Base-by-base conservation (phyloP, 2,888 invertebrate genomes). In the Salticus scenicus region DNA sequence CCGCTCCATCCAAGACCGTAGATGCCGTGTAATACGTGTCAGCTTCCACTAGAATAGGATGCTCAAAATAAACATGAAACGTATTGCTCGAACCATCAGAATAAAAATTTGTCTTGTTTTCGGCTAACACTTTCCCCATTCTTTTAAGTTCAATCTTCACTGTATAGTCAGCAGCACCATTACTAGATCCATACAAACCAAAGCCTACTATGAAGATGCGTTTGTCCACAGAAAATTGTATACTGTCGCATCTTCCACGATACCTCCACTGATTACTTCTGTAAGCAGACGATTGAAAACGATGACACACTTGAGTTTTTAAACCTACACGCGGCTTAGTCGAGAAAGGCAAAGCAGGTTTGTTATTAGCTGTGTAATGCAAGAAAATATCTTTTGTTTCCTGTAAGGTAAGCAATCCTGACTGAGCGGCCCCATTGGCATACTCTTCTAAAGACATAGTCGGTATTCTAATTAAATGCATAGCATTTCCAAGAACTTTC, bases 201-300 rank as follows among this genome's bases (percentile, higher is more conserved):
- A 98, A 97, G 64, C 98, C 98, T 74, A 98, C 97, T 74, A 98
- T 96, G 91, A 98, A 98, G 90, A 98, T 97, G 89, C 98, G 94
- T 88, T 96, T 95, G 91, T 98, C 98, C 0, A 98, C 98, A 89
- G 96, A 96, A 92, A 98, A 98, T 91, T 98, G 98, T 91, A 98
- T 98, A 82, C 97, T 97, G 91, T 98, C 98, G 91, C 98, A 98
- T 76, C 98, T 94, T 0, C 98, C 98, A 89, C 98, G 93, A 91
- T 98, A 98, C 78, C 98, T 94, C 98, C 98, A 98, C 91, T 98
- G 98, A 91, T 98, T 98, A 90, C 97, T 97, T 89, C 98, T 94
- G 92, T 98, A 98, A 4, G 98, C 98, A 90, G 97, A 97, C 12
- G 98, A 98, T 91, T 97, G 97, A 91, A 98, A 98, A 91, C 98